Percentiles rank a stretch among this genome's conserved stretches.
Conservation (phyloP, 2,113 vertebrate species). For the Sinocyclocheilus maitianheensis region DNA sequence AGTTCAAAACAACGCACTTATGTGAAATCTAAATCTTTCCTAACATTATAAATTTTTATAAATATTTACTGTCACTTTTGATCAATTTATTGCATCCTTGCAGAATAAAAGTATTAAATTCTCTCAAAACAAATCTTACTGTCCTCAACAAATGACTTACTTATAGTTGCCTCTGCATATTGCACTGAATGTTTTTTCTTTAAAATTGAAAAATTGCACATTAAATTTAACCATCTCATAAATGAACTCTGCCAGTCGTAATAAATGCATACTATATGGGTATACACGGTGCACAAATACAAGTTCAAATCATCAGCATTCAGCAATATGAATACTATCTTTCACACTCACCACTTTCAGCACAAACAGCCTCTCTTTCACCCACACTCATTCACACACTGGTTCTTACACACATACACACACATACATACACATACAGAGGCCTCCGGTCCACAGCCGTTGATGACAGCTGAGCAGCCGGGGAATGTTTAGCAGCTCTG, state of each 20-base stretch:
- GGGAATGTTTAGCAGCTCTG: conserved; percentile 50
- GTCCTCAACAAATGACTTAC: not conserved
- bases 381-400: conserved; percentile 19
- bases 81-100: not conserved
- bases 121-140: not conserved
- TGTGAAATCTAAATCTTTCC: not conserved
- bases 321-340: conserved; percentile 39
- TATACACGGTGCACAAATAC: not conserved
- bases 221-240: not conserved
- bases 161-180: not conserved
- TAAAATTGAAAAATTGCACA: not conserved
- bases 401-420: not conserved
- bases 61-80: not conserved
- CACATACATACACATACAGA: conserved; percentile 23
- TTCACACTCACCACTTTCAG: conserved; percentile 41
- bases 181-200: not conserved
- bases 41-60: not conserved
- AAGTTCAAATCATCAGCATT: conserved; percentile 3
- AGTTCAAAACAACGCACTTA: no score
- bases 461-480: conserved; percentile 56
- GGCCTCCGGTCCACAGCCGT: conserved; percentile 39
- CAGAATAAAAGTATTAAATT: not conserved
- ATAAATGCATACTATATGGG: not conserved
- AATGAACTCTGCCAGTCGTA: not conserved
- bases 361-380: conserved; percentile 51